A percentile compares a stretch with the other conserved stretches of the same genome.
phyloP scores from a whole-genome alignment of 2,888 invertebrate species.

The Colostygia pectinataria region DNA sequence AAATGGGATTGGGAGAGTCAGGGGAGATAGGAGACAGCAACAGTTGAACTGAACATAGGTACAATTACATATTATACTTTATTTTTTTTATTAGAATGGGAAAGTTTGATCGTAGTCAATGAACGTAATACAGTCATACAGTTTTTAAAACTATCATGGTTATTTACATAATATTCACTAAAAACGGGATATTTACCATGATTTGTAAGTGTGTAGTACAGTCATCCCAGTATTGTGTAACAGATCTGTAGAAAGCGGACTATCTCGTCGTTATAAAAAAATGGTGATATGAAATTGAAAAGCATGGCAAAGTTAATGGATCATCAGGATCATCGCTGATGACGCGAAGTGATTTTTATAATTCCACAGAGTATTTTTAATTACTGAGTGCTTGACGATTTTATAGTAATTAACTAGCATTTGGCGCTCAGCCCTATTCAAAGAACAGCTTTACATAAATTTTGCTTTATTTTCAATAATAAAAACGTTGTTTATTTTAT shows the following conservation, averaged over 20 bases:
- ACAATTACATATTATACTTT: conserved; percentile 8
- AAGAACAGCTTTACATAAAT: too few relatives aligned
- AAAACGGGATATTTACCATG: too few relatives aligned
- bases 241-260: too few relatives aligned
- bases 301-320: background rate
- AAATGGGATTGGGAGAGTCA: conserved; percentile 30
- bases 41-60: conserved; percentile 8
- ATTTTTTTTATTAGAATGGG: background rate
- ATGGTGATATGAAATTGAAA: background rate
- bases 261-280: too few relatives aligned
- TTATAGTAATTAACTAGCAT: conserved; percentile 41
- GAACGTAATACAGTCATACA: too few relatives aligned
- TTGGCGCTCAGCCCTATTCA: conserved; percentile 27
- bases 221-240: too few relatives aligned
- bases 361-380: conserved; percentile 28
- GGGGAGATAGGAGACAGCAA: conserved; percentile 8
- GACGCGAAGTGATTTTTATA: conserved; percentile 19
- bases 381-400: conserved; percentile 35
- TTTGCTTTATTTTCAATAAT: too few relatives aligned
- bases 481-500: too few relatives aligned
- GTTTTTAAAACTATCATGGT: too few relatives aligned
- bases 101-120: too few relatives aligned
- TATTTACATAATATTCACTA: too few relatives aligned
- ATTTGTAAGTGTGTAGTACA: too few relatives aligned
- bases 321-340: conserved; percentile 13